Evolutionary conservation across 23 tunicate genomes (phyloP).

Genomic region (Styela clava): DNA sequence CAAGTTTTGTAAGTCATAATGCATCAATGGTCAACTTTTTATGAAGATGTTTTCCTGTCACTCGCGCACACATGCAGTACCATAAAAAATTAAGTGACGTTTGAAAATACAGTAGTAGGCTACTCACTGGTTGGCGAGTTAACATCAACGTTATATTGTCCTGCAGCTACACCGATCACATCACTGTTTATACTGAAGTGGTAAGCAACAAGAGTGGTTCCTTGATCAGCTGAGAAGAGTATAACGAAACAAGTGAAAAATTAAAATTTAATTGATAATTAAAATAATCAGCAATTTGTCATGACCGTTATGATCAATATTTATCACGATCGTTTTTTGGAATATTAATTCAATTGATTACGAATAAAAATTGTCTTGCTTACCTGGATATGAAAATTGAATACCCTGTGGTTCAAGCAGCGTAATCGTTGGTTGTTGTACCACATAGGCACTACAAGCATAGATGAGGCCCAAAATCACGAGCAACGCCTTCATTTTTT

Average conservation of each 20-base stretch:
- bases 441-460: conserved; percentile 33
- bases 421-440: conserved; percentile 44
- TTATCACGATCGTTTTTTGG: too few species aligned
- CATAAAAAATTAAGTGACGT: too few species aligned
- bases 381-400: conserved; percentile 63
- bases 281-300: too few species aligned
- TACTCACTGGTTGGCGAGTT: conserved; percentile 27
- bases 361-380: too few species aligned
- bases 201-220: conserved; percentile 36
- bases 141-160: conserved; percentile 57
- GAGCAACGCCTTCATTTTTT: not conserved
- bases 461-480: not conserved
- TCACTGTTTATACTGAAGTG: conserved; percentile 71
- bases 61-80: too few species aligned
- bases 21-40: too few species aligned
- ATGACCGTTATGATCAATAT: too few species aligned
- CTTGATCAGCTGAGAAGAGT: conserved; percentile 41
- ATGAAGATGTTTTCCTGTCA: too few species aligned
- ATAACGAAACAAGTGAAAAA: not conserved
- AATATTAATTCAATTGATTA: too few species aligned
- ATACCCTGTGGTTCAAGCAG: conserved; percentile 52
- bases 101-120: too few species aligned
- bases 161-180: conserved; percentile 63
- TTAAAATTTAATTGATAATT: too few species aligned
- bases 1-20: too few species aligned